A percentile compares a stretch with the other conserved stretches of the same genome.
Conservation (phyloP, 2,113 vertebrate species). For the Trochalopteron elliotii region DNA sequence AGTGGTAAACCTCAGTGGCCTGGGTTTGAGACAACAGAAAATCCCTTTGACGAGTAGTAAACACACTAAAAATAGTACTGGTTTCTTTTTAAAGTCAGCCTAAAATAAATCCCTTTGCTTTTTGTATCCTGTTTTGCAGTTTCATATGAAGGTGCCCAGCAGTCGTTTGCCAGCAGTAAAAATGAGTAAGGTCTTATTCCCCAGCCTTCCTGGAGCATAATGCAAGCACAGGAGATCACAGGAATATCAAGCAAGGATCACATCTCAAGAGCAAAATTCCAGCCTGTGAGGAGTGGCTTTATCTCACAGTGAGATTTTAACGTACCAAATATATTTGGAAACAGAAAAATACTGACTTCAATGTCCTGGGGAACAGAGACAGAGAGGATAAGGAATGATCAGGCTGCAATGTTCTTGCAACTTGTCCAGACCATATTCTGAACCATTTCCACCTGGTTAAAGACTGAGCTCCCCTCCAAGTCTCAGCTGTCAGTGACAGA, state of each 20-base stretch:
- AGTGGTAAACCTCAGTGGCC: conserved; percentile 79
- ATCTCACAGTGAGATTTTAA: neutral
- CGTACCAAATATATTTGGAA: neutral
- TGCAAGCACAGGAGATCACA: neutral
- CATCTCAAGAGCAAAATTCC: neutral
- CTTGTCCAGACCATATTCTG: neutral
- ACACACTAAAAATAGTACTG: conserved; percentile 50
- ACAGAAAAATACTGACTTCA: neutral
- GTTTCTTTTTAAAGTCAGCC: conserved; percentile 17
- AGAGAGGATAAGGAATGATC: neutral
- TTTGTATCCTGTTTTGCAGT: conserved; percentile 13
- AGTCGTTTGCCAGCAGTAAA: neutral
- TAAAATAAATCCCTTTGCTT: conserved; percentile 34
- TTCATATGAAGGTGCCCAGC: neutral
- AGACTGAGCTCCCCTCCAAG: neutral
- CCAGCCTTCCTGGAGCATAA: neutral
- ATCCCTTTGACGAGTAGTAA: conserved; percentile 60
- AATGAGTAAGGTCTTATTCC: neutral
- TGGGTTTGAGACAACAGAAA: conserved; percentile 61
- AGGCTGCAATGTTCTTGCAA: neutral
- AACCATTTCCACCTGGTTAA: neutral
- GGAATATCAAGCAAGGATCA: neutral
- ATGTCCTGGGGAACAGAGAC: neutral
- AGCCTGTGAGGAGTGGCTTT: neutral
- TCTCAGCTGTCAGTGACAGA: neutral